Conservation (phyloP, 1,140 invertebrate species). For the Monomorium pharaonis region DNA sequence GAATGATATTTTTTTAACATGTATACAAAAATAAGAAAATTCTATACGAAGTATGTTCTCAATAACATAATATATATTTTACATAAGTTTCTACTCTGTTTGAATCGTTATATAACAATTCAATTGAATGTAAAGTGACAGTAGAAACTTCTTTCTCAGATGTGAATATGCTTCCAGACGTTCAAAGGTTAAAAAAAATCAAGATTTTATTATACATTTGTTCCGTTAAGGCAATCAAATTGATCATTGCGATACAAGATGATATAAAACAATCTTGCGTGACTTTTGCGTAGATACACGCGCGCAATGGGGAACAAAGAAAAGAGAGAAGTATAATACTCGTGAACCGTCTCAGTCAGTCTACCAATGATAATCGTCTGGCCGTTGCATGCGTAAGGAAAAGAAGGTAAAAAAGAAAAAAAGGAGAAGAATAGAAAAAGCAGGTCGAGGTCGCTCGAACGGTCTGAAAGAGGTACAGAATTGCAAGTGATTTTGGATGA, state of each 20-base stretch:
- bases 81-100: neutral
- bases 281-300: neutral
- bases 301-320: neutral
- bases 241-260: neutral
- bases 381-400: neutral
- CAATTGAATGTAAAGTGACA: neutral
- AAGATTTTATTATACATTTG: constrained; percentile 3
- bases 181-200: neutral
- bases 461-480: neutral
- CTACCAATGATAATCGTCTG: neutral
- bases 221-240: neutral
- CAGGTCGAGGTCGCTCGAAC: constrained; percentile 26
- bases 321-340: neutral
- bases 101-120: neutral
- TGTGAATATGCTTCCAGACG: neutral
- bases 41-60: neutral
- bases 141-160: neutral
- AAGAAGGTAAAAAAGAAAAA: neutral
- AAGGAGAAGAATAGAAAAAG: neutral
- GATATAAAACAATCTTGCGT: neutral
- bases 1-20: no score
- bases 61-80: neutral
- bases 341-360: neutral
- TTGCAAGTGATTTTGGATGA: constrained; percentile 3
- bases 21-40: neutral